These are phyloP conservation scores for Aurelia sp. DNA, from an alignment of 30 jellyfish, hydroid and myxozoan genomes.

Conservation along the genomic window DNA sequence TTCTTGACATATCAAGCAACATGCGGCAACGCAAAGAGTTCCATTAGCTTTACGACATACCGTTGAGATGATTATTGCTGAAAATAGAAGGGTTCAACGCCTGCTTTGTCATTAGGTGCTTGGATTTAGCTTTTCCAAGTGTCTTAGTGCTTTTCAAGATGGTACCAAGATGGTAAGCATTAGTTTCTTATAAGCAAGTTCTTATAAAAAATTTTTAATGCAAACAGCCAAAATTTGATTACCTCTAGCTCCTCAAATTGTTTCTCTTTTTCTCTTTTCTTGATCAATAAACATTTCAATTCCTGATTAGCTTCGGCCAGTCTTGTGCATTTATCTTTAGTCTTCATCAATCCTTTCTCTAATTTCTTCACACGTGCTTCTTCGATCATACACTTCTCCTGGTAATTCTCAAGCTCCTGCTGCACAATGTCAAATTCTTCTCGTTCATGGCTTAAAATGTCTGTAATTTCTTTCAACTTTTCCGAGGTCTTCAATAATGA, in stretches of 20 bases:
- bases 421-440: background rate
- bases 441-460: constrained; percentile 9
- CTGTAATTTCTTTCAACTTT: background rate
- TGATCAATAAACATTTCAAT: background rate
- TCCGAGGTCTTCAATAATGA: constrained; percentile 5
- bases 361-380: background rate
- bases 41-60: no score
- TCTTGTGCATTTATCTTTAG: constrained; percentile 12
- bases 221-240: background rate
- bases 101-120: no score
- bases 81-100: no score
- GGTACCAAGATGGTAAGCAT: no score
- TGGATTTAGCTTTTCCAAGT: no score
- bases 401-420: constrained; percentile 11
- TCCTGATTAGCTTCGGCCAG: constrained; percentile 20
- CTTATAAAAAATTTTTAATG: no score
- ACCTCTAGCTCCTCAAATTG: constrained; percentile 27
- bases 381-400: background rate
- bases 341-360: constrained; percentile 12
- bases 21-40: no score
- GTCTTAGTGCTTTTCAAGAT: no score
- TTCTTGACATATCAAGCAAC: no score
- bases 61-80: no score
- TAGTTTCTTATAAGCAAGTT: no score
- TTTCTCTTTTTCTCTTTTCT: background rate